phyloP scores from a whole-genome alignment of 2,888 invertebrate species.

The Nephrocerus scutellatus region DNA sequence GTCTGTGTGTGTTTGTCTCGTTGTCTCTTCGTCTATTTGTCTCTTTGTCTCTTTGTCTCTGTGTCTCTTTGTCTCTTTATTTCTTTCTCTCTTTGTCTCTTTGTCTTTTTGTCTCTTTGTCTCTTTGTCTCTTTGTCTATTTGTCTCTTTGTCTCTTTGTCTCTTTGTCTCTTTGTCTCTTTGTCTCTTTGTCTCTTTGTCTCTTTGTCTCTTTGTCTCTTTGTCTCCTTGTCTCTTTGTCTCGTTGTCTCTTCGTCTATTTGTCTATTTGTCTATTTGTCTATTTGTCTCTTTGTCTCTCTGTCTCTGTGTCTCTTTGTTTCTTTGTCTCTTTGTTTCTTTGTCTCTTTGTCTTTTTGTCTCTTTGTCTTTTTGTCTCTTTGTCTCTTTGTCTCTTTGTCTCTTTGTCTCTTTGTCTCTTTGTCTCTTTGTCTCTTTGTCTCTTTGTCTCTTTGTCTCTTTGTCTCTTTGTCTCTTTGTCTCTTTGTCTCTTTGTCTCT shows the following conservation, averaged over 20 bases:
- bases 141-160: slow-evolving; percentile 1
- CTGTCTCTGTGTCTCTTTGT: slow-evolving; percentile 1
- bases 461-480: no score
- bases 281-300: neutral
- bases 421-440: neutral
- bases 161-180: neutral
- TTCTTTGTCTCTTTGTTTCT: slow-evolving; percentile 2
- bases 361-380: neutral
- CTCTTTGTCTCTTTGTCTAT: slow-evolving; percentile 1
- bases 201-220: neutral
- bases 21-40: no score
- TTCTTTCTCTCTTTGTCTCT: neutral
- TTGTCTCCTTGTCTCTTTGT: slow-evolving; percentile 2
- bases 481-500: neutral
- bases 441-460: neutral
- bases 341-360: slow-evolving; percentile 5
- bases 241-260: neutral
- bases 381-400: neutral
- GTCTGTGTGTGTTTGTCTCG: no score
- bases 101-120: slow-evolving; percentile 1
- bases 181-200: neutral
- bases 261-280: neutral
- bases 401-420: neutral
- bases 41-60: neutral
- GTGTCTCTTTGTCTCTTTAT: neutral